These are phyloP conservation scores for Lipophrys pholis DNA, from an alignment of 2,113 vertebrate species.

Conservation along the genomic window DNA sequence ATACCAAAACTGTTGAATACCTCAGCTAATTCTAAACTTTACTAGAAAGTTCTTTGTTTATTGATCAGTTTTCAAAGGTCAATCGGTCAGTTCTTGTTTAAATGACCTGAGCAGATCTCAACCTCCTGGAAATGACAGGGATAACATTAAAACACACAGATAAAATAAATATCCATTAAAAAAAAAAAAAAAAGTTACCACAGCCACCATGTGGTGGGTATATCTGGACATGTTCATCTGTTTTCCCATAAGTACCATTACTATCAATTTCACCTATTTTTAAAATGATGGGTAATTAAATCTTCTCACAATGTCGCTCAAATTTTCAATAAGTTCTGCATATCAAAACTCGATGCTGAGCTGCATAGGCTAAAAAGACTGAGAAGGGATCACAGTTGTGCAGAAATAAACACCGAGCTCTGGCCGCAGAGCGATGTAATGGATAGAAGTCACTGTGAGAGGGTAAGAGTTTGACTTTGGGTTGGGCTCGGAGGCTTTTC, in stretches of 20 bases:
- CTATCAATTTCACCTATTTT: slow-evolving; percentile 29
- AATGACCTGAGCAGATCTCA: slow-evolving; percentile 52
- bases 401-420: slow-evolving; percentile 6
- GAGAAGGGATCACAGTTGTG: background rate
- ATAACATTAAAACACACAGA: slow-evolving; percentile 13
- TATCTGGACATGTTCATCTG: slow-evolving; percentile 7
- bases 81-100: slow-evolving; percentile 51
- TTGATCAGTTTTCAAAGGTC: slow-evolving; percentile 48
- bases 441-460: no score
- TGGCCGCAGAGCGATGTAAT: no score
- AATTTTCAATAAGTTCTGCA: background rate
- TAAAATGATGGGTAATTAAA: slow-evolving; percentile 5
- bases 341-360: background rate
- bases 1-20: slow-evolving; percentile 31
- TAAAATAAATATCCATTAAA: slow-evolving; percentile 10
- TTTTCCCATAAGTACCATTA: slow-evolving; percentile 6
- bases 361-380: background rate
- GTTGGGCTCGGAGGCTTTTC: no score
- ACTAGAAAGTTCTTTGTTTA: slow-evolving; percentile 64
- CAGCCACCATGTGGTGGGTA: slow-evolving; percentile 8
- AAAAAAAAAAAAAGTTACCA: slow-evolving; percentile 1
- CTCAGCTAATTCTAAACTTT: slow-evolving; percentile 49
- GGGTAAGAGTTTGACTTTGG: no score
- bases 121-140: slow-evolving; percentile 21
- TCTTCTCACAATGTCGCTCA: slow-evolving; percentile 1